Percentiles rank a stretch among this genome's conserved stretches.
These are phyloP conservation scores for Myotis yumanensis DNA, from an alignment of 2,113 vertebrate genomes.

Conservation along the genomic window DNA sequence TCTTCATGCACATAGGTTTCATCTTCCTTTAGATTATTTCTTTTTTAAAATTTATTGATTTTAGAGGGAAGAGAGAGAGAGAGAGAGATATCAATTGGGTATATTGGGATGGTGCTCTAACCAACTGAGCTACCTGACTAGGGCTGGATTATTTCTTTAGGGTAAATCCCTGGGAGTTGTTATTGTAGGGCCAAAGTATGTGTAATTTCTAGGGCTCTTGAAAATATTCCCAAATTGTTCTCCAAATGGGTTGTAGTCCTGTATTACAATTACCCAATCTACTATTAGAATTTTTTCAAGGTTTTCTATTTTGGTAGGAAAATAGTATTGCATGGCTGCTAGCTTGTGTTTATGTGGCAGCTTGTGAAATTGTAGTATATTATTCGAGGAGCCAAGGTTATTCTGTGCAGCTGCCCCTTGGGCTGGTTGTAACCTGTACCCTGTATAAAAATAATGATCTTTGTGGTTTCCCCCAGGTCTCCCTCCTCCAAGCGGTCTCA, in stretches of 20 bases:
- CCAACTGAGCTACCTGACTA: too few species aligned
- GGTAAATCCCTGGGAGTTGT: neutral
- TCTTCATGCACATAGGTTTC: neutral
- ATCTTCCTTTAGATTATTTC: conserved; percentile 32
- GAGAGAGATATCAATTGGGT: too few species aligned
- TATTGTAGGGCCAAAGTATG: neutral
- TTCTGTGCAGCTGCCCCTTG: neutral
- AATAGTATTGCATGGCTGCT: neutral
- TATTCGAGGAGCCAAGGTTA: neutral
- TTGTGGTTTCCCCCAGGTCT: conserved; percentile 84
- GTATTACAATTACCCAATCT: neutral
- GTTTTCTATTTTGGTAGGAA: neutral
- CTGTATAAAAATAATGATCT: conserved; percentile 66
- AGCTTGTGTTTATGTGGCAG: neutral
- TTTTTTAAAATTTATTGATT: neutral
- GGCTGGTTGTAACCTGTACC: neutral
- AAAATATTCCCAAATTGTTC: neutral
- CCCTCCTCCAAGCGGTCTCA: conserved; percentile 87
- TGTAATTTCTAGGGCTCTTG: conserved; percentile 38
- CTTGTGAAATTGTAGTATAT: neutral
- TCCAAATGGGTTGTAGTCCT: neutral
- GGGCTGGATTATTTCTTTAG: conserved; percentile 19
- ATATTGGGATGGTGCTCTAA: too few species aligned
- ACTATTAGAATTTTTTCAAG: conserved; percentile 22
- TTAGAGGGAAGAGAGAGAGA: too few species aligned